These are phyloP conservation scores for Sphyrna mokarran DNA, from an alignment of 2,113 vertebrate genomes.

Conservation along the genomic window DNA sequence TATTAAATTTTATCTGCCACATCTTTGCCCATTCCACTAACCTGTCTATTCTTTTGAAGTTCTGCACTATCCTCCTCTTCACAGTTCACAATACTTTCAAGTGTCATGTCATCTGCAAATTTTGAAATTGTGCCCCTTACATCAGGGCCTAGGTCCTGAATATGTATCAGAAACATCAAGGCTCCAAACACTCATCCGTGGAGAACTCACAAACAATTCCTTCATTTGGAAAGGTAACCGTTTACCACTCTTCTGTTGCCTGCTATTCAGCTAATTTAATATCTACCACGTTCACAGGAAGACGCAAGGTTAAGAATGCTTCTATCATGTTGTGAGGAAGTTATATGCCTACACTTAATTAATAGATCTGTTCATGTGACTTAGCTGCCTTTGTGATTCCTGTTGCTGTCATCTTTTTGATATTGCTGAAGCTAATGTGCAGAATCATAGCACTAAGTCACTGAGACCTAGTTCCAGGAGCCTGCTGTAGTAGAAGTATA, in stretches of 20 bases:
- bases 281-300: neutral
- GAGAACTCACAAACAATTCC: neutral
- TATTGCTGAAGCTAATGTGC: neutral
- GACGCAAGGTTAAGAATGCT: neutral
- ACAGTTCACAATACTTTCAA: neutral
- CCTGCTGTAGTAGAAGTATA: neutral
- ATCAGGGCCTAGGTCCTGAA: neutral
- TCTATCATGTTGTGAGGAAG: neutral
- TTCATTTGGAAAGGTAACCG: neutral
- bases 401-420: slow-evolving; percentile 6
- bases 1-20: neutral
- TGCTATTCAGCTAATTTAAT: neutral
- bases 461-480: neutral
- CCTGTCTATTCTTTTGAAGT: neutral
- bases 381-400: neutral
- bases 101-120: neutral
- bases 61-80: neutral
- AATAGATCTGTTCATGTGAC: neutral
- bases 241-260: neutral
- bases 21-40: neutral
- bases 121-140: neutral
- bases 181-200: neutral
- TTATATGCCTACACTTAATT: neutral
- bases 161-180: neutral
- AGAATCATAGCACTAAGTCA: neutral